These are phyloP conservation scores for Balearica regulorum DNA, from an alignment of 2,797 vertebrate genomes.

Conservation along the genomic window DNA sequence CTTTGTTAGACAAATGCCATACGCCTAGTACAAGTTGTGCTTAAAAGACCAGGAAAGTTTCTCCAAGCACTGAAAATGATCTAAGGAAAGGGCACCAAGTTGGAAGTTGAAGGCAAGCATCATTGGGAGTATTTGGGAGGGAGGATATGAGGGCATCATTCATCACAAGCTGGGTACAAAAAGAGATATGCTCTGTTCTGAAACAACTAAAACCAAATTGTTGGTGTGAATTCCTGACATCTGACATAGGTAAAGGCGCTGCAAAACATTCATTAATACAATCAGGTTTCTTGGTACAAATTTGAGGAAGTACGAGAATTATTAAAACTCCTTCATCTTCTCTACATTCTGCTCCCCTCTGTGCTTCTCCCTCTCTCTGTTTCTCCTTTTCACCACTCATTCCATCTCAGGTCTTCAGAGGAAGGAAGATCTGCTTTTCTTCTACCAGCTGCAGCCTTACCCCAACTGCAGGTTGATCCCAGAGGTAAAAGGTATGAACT, in stretches of 20 bases:
- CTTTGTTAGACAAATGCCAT: not conserved
- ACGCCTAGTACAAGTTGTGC: not conserved
- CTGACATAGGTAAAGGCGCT: not conserved
- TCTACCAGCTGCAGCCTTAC: not conserved
- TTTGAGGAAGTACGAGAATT: not conserved
- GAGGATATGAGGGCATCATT: not conserved
- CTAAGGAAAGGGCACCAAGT: not conserved
- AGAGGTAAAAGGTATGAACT: not conserved
- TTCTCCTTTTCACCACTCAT: not conserved
- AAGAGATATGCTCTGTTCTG: not conserved
- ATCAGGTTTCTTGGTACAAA: not conserved
- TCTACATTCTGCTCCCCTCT: not conserved
- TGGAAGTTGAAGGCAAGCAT: not conserved
- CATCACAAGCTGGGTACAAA: not conserved
- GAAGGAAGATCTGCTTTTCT: not conserved
- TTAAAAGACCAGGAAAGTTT: not conserved
- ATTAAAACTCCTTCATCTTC: not conserved
- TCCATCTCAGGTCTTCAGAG: not conserved
- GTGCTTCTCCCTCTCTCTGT: not conserved
- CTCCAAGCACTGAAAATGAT: not conserved
- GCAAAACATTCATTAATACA: not conserved
- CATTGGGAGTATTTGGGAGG: not conserved
- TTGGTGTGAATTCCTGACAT: not conserved
- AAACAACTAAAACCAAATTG: not conserved
- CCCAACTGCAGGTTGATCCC: not conserved